Base-by-base conservation (phyloP, 2,888 invertebrate species). In the Leistus spinibarbis region DNA sequence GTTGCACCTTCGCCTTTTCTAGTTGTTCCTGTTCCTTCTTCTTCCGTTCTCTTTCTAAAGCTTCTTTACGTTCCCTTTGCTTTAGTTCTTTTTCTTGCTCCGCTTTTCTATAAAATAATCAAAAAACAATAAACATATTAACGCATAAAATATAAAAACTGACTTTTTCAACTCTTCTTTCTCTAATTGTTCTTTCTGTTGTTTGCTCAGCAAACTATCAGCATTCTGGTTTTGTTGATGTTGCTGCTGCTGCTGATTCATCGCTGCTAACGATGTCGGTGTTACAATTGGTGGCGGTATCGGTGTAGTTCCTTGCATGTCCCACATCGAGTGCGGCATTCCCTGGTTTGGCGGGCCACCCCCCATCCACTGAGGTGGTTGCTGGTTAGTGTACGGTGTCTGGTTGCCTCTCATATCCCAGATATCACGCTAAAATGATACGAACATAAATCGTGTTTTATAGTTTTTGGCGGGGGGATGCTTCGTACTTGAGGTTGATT, bases 41-140 rank as follows among this genome's bases (percentile, higher is more conserved):
- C 77, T 88, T 88, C 68, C 85, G 83, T 79, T 88, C 88, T 69
- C 86, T 87, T 56, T 85, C 85, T 75, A 85, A 84, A 63, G 83
- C 82, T 76, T 87, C 84, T 78, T 84, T 77, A 69, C 80, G 69
- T 77, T 79, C 78, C 79, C 82, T 76, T 77, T 79, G 77, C 76
- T 80, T 69, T 80, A 80, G 72, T 66, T 77, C 76, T 40, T 77
- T 74, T 68, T 74, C 74, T 17, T 54, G n/a, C 69, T 75, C 75
- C 22, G 54, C 64, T 75, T 75, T 75, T 64, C 75, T 75, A 63
- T 63, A 53, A 57, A 57, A 57, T 19, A 40, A 60, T 64, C 17
- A 64, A 64, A 13, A 19, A 13, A 16, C 3, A 64, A 23, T 23
- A 3, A n/a, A 63, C 23, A 64, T 23, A 24, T 23, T 10, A 23